phyloP scores from a whole-genome alignment of 1,140 invertebrate genomes.

The Bombus superbus region DNA sequence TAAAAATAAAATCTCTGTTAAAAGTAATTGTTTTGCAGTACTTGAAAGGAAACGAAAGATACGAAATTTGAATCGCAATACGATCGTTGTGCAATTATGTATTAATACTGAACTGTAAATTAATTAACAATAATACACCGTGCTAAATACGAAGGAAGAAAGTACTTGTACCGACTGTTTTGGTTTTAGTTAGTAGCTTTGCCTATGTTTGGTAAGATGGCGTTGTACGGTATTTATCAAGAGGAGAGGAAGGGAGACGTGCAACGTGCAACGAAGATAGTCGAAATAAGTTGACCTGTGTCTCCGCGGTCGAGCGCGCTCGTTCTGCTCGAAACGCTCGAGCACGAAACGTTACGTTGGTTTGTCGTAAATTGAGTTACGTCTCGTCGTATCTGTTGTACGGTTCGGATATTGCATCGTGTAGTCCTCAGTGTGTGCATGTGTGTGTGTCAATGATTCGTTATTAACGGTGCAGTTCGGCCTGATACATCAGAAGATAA shows the following conservation, averaged over 20 bases:
- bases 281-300: conserved; percentile 63
- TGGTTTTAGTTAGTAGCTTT: neutral
- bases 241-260: conserved; percentile 2
- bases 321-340: conserved; percentile 60
- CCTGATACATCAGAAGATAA: conserved; percentile 51
- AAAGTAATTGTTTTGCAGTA: neutral
- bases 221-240: neutral
- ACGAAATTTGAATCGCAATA: neutral
- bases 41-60: neutral
- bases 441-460: conserved; percentile 38
- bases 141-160: neutral
- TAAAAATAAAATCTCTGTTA: neutral
- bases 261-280: conserved; percentile 41
- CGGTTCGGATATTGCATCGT: conserved; percentile 19
- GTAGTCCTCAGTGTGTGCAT: conserved; percentile 12
- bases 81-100: neutral
- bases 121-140: neutral
- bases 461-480: conserved; percentile 41
- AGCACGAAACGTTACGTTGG: conserved; percentile 37
- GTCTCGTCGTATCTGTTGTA: conserved; percentile 23
- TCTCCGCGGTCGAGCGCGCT: conserved; percentile 61
- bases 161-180: conserved; percentile 13
- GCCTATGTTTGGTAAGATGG: neutral
- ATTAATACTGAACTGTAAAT: neutral
- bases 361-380: conserved; percentile 44